These are phyloP conservation scores for Chydorus sphaericus DNA, from an alignment of 2,888 invertebrate genomes.

Conservation along the genomic window DNA sequence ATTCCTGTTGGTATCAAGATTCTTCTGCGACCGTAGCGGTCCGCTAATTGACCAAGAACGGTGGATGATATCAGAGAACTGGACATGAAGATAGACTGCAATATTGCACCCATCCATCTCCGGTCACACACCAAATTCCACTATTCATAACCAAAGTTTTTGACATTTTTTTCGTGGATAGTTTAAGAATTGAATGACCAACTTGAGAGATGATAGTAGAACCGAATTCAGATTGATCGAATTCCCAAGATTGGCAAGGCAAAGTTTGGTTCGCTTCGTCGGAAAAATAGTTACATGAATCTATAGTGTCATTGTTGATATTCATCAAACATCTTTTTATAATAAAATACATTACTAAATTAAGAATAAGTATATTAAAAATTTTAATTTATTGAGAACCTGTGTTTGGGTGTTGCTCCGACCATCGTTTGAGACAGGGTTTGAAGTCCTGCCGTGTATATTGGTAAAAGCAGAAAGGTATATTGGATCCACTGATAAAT, in stretches of 20 bases:
- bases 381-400: no score
- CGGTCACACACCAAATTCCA: constrained; percentile 67
- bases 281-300: not conserved
- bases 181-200: constrained; percentile 12
- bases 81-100: constrained; percentile 58
- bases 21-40: constrained; percentile 60
- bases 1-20: constrained; percentile 62
- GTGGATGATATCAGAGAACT: constrained; percentile 69
- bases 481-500: no score
- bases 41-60: constrained; percentile 58
- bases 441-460: no score
- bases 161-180: no score
- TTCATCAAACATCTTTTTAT: not conserved
- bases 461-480: no score
- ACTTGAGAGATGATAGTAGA: constrained; percentile 53
- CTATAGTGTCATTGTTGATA: not conserved
- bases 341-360: no score
- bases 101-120: constrained; percentile 65
- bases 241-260: constrained; percentile 44
- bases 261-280: not conserved
- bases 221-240: constrained; percentile 53
- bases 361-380: no score
- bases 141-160: constrained; percentile 32
- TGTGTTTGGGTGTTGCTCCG: constrained; percentile 60
- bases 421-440: constrained; percentile 69